Conservation (phyloP, 1,140 invertebrate species). For the Onthophagus taurus region DNA sequence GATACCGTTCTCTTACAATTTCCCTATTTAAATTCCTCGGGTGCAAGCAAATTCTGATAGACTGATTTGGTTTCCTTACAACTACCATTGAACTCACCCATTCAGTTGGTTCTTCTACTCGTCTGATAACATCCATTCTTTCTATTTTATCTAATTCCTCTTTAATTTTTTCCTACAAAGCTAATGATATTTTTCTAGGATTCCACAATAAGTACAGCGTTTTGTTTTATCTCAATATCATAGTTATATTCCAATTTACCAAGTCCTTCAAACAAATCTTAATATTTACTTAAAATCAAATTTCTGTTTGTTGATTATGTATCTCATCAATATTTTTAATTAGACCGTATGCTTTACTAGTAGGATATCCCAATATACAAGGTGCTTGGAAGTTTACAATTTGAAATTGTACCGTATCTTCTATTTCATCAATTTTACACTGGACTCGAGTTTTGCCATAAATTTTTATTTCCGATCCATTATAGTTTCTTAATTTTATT, state of each 20-base stretch:
- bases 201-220: constrained; percentile 12
- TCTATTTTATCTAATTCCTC: constrained; percentile 22
- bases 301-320: too few species aligned
- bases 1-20: constrained; percentile 15
- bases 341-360: too few species aligned
- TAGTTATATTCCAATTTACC: constrained; percentile 4
- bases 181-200: constrained; percentile 14
- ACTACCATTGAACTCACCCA: constrained; percentile 38
- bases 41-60: constrained; percentile 37
- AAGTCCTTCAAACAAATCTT: constrained; percentile 10
- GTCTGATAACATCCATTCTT: constrained; percentile 22
- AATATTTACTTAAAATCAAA: constrained; percentile 10
- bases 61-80: constrained; percentile 33
- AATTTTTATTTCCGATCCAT: too few species aligned
- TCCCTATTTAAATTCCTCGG: constrained; percentile 22
- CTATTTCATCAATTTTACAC: too few species aligned
- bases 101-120: constrained; percentile 27
- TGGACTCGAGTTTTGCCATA: too few species aligned
- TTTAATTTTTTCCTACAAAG: constrained; percentile 16
- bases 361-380: too few species aligned
- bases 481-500: too few species aligned
- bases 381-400: too few species aligned
- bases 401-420: too few species aligned
- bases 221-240: constrained; percentile 11
- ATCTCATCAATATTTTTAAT: too few species aligned